Evolutionary conservation across 2,113 vertebrate species (phyloP), one percentile per base, ranked within the genome.

Genomic region (Orcinus orca): DNA sequence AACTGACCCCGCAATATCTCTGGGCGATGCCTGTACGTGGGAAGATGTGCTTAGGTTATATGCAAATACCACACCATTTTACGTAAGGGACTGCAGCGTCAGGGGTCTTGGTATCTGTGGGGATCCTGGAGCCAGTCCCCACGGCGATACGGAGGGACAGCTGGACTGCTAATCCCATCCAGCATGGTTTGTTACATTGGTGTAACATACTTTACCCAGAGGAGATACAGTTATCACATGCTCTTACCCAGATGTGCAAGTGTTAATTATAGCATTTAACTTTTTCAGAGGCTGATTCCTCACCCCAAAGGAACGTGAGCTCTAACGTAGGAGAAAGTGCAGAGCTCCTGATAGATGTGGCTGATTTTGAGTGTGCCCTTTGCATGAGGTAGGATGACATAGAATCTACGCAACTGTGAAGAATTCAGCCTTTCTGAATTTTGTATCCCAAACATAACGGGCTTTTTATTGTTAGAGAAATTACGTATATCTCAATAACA

Each of bases 321-420:
- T 3, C 90, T 23, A 62, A 97, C 65, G 88, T 92, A 6, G 97
- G 98, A 97, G 97, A 96, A 71, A 95, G 99, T 97, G 98, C 99
- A 36, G 84, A 96, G 25, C 96, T 99, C 79, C 98, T 99, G 38
- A 91, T 99, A 97, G 99, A 99, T 98, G 99, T 98, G 0, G 99
- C 99, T 23, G 99, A 99, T 97, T 98, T 99, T 91, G 99, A 99
- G 98, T 99, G 99, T 96, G 99, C 99, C 33, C 99, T 99, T 74
- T 99, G 99, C 96, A 99, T 99, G 99, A 99, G 99, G 99, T 99
- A 98, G 0, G 95, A 67, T 55, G 95, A 14, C 26, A 1, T 8
- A 89, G 74, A 89, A 17, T 33, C 33, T 79, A 12, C 68, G 73
- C 90, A 17, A 2, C 18, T 60, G 1, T 70, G 26, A 41, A 76